Conservation (phyloP, 2,888 invertebrate genomes). For the Stenichneumon culpator region DNA sequence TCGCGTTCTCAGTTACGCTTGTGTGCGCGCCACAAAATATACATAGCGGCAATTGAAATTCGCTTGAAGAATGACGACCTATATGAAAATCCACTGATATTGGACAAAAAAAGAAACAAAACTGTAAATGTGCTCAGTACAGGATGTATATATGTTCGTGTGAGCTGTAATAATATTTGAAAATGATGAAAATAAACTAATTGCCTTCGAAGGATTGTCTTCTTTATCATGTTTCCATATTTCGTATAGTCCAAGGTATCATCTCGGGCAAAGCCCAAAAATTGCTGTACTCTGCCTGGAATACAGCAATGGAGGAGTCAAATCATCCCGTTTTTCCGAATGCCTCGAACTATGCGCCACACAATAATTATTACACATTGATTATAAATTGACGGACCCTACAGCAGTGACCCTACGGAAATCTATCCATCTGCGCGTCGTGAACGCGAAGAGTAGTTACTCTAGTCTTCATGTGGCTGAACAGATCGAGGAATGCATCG, state of each 20-base stretch:
- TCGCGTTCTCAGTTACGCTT: constrained; percentile 67
- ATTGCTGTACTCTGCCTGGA: no score
- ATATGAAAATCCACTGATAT: constrained; percentile 52
- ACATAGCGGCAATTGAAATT: constrained; percentile 55
- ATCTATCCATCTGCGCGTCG: neutral
- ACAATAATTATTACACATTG: neutral
- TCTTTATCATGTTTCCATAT: neutral
- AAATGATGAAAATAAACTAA: constrained; percentile 80
- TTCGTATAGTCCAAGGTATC: neutral
- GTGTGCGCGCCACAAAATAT: constrained; percentile 51
- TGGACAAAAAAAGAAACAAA: constrained; percentile 66
- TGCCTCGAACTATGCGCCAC: neutral
- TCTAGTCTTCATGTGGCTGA: no score
- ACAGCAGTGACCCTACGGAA: neutral
- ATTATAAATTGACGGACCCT: neutral
- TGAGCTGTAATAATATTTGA: constrained; percentile 80
- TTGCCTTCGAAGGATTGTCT: constrained; percentile 77
- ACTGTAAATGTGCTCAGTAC: constrained; percentile 81
- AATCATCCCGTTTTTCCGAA: no score
- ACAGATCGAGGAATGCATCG: no score
- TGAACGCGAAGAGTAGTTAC: neutral
- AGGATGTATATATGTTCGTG: constrained; percentile 81
- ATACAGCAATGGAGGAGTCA: no score
- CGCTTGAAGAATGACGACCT: constrained; percentile 54
- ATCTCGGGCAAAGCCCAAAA: no score